phyloP scores from a whole-genome alignment of 2,113 vertebrate species.

The Cariama cristata region DNA sequence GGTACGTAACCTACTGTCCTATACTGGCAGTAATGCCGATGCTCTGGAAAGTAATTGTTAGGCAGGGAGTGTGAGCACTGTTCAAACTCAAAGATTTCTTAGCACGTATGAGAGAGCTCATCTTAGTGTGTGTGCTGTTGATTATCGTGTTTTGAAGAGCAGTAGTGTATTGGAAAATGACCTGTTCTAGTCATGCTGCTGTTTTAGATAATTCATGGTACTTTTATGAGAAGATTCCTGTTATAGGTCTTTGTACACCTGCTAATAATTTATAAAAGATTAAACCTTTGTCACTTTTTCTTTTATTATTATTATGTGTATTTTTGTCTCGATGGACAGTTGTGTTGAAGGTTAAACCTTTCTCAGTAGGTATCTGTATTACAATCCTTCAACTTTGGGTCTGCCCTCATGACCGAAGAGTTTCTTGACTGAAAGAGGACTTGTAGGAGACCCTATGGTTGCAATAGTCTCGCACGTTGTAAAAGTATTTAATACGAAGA shows the following conservation, averaged over 20 bases:
- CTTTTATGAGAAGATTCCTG: background rate
- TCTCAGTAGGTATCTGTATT: background rate
- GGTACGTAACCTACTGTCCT: background rate
- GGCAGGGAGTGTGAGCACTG: background rate
- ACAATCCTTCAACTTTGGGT: background rate
- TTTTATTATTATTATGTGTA: background rate
- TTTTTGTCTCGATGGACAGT: background rate
- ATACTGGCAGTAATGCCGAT: background rate
- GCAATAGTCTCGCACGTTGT: background rate
- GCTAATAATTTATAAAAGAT: background rate
- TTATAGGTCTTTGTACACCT: background rate
- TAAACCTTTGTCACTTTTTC: background rate
- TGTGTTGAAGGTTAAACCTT: background rate
- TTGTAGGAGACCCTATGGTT: background rate
- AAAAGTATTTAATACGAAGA: background rate
- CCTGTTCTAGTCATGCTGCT: background rate
- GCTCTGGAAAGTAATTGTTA: background rate
- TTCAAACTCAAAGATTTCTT: background rate
- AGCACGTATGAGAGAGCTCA: background rate
- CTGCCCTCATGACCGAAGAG: accelerated
- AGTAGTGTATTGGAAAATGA: background rate
- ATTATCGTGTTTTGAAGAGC: background rate
- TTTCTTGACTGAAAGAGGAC: background rate
- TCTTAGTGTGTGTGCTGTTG: background rate
- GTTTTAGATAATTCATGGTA: background rate